A percentile compares a stretch with the other conserved stretches of the same genome.
Conservation (phyloP, 2,113 vertebrate genomes). For the Panthera tigris region DNA sequence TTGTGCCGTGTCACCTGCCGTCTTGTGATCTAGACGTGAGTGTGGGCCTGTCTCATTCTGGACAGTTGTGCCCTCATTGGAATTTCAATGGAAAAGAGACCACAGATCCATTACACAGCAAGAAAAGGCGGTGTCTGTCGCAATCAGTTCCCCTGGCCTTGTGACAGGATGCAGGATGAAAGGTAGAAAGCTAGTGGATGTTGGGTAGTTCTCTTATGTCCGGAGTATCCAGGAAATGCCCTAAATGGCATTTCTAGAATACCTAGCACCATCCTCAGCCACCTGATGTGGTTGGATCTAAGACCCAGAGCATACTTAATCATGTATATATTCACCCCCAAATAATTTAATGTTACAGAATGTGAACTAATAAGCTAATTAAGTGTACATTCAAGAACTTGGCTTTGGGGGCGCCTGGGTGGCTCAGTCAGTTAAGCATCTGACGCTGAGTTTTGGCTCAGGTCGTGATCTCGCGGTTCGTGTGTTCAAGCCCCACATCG, state of each 20-base stretch:
- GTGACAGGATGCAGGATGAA: neutral
- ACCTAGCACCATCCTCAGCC: neutral
- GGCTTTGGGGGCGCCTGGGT: neutral
- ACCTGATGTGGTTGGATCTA: neutral
- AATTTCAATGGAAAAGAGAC: neutral
- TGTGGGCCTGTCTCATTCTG: neutral
- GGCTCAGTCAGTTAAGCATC: no score
- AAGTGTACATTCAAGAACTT: slow-evolving; percentile 1
- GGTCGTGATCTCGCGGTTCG: no score
- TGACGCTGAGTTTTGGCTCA: no score
- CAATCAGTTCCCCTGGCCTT: neutral
- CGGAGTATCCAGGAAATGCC: neutral
- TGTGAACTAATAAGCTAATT: neutral
- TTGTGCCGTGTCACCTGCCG: neutral
- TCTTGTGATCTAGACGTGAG: neutral
- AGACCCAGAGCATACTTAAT: neutral
- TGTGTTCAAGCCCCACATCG: no score
- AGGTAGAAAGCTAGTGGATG: neutral
- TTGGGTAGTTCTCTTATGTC: neutral
- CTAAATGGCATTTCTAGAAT: neutral
- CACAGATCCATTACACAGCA: neutral
- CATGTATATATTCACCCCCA: neutral
- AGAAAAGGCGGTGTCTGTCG: neutral
- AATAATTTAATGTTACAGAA: slow-evolving; percentile 35
- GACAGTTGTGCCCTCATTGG: neutral